Evolutionary conservation across 2,888 invertebrate species (phyloP), one percentile per base, ranked within the genome.

Genomic region (Odontomyia ornata): DNA sequence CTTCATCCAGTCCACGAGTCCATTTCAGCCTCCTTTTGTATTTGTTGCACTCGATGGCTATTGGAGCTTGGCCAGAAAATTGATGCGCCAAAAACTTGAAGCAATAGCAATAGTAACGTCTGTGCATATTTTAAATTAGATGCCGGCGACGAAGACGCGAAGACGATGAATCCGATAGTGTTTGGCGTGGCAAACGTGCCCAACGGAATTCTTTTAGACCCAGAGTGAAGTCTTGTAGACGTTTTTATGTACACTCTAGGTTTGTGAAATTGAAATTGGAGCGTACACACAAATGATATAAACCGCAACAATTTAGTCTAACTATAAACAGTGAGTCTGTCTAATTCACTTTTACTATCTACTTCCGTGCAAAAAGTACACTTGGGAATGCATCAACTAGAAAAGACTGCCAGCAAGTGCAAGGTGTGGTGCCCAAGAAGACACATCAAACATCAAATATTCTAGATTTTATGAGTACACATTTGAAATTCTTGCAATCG

Each of bases 51-150:
- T n/a, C 21, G 27, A 30, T 65, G 65, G 13, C 36, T 65, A 65
- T 65, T 65, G 65, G 65, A 65, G 65, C 65, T 36, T 21, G 11
- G 65, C 65, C 65, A 65, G 21, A 65, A 65, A 36, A 65, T 65
- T 65, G 65, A 65, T 65, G 65, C 65, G 65, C 65, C 65, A 65
- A 65, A 65, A 65, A 65, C n/a, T 65, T 30, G 9, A 36, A 36
- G 36, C 36, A 36, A 65, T 21, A 11, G 65, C 13, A 36, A 65
- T 21, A 11, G 65, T 27, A 36, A 25, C 15, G 62, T 62, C 27
- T 15, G 27, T 27, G 25, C 15, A 62, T 15, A 27, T 15, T 15
- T 28, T 27, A 62, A 65, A 65, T 25, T 65, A 27, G 62, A 62
- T 15, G 15, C 27, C 13, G 28, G 15, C 62, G 13, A 36, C 36